phyloP scores from a whole-genome alignment of 2,888 invertebrate species.

The Clostera curtula region DNA sequence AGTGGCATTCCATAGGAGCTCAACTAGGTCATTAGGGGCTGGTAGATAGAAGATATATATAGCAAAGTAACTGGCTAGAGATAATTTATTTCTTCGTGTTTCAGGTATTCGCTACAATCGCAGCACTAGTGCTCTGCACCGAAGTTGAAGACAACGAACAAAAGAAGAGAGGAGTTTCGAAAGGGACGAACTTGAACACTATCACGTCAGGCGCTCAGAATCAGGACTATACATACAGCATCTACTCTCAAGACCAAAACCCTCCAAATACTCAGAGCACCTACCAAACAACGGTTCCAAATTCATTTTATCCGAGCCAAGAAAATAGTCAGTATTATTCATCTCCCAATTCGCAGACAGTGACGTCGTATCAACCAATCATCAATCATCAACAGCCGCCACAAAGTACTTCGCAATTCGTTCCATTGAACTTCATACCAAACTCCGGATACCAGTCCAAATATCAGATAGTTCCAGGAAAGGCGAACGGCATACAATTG shows the following conservation, averaged over 20 bases:
- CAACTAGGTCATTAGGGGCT: no score
- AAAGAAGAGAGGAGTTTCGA: slow-evolving; percentile 61
- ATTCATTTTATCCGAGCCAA: slow-evolving; percentile 60
- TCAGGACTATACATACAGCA: slow-evolving; percentile 59
- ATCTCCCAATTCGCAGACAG: slow-evolving; percentile 31
- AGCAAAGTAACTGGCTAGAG: no score
- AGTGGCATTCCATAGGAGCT: no score
- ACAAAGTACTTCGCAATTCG: slow-evolving; percentile 47
- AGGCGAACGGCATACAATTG: slow-evolving; percentile 47
- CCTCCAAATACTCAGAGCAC: slow-evolving; percentile 29
- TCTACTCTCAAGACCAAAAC: slow-evolving; percentile 47
- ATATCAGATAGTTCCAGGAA: slow-evolving; percentile 56
- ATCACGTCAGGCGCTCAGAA: slow-evolving; percentile 63
- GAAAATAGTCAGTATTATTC: slow-evolving; percentile 47
- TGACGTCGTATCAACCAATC: slow-evolving; percentile 26
- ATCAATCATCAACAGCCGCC: slow-evolving; percentile 36
- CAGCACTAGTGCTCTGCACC: slow-evolving; percentile 42
- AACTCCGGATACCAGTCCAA: slow-evolving; percentile 62
- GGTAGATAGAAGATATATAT: no score
- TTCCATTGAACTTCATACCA: slow-evolving; percentile 55
- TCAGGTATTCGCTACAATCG: slow-evolving; percentile 53
- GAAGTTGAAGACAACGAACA: slow-evolving; percentile 59
- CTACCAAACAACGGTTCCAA: slow-evolving; percentile 49
- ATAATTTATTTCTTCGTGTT: slow-evolving; percentile 35
- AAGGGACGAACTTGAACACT: slow-evolving; percentile 49